Evolutionary conservation across 2,113 vertebrate species (phyloP).

Genomic region (Daboia siamensis): DNA sequence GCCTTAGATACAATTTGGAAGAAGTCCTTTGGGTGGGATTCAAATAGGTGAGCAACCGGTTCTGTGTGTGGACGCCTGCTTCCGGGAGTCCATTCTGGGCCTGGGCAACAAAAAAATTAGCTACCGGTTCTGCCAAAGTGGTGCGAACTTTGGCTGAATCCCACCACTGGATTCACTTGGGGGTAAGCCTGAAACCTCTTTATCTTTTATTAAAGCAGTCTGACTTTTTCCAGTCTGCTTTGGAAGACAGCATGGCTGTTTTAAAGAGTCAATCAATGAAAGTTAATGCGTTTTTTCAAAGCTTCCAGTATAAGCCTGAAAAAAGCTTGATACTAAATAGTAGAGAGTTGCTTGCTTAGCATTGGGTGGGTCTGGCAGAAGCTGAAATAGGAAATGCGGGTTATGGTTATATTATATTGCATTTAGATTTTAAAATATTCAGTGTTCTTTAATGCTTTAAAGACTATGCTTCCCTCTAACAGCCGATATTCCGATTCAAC

Average conservation of each 20-base stretch:
- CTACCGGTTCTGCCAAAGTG: too few relatives aligned
- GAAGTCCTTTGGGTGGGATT: not conserved
- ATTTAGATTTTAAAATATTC: not conserved
- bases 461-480: too few relatives aligned
- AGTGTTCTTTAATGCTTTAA: too few relatives aligned
- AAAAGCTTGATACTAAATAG: not conserved
- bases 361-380: not conserved
- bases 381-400: not conserved
- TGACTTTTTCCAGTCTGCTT: not conserved
- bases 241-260: not conserved
- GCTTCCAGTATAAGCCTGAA: not conserved
- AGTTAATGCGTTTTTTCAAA: not conserved
- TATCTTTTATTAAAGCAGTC: not conserved
- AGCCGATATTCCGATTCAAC: not conserved
- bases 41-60: too few relatives aligned
- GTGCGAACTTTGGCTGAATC: too few relatives aligned
- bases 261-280: not conserved
- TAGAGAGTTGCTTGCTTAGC: not conserved
- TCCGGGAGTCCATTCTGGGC: too few relatives aligned
- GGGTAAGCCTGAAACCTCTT: not conserved
- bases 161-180: not conserved
- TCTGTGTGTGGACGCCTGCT: too few relatives aligned
- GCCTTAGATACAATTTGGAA: not conserved
- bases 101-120: too few relatives aligned
- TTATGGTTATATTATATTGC: not conserved